Evolutionary conservation across 2,113 vertebrate genomes (phyloP), one percentile per base, ranked within the genome.

Genomic region (Equus przewalskii): DNA sequence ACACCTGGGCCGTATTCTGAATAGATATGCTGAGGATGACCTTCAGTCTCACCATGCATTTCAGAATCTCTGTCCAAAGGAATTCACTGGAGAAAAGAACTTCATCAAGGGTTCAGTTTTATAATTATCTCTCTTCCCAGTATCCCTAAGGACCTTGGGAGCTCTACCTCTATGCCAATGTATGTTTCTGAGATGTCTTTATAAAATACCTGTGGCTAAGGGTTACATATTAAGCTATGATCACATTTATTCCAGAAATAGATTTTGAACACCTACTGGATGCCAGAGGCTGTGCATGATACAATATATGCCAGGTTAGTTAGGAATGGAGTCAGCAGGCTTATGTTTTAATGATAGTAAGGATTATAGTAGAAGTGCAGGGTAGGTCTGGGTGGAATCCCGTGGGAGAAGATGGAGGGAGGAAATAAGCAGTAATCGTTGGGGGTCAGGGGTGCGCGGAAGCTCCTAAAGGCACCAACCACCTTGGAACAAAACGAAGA

Each of bases 61-160:
- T 97, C 70, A 91, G 91, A 96, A 96, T 85, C 58, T 94, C 93
- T 89, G n/a, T 89, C 89, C 67, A 88, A 73, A 98, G 91, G 91
- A 94, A 97, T 15, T 85, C 69, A 87, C 69, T n/a, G 6, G 30
- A 70, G 41, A 33, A 78, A 96, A 96, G 84, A 97, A 94, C 96
- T 78, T 92, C 93, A 97, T 94, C 93, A 92, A 87, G 51, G 18
- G 80, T 58, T 70, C 49, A 64, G 75, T 54, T 96, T 97, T 91
- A 94, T 84, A 97, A 97, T 94, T 87, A 80, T 28, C 28, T 83
- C 62, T 75, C 54, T 94, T 70, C 54, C n/a, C 15, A 11, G 36
- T 60, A 81, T 91, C 60, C 87, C 54, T 51, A 91, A 93, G 89
- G 90, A 92, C 79, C 49, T 67, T 69, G 65, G 67, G 78, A 33